Base-by-base conservation (phyloP, 2,888 invertebrate species). In the Antheraea yamamai region DNA sequence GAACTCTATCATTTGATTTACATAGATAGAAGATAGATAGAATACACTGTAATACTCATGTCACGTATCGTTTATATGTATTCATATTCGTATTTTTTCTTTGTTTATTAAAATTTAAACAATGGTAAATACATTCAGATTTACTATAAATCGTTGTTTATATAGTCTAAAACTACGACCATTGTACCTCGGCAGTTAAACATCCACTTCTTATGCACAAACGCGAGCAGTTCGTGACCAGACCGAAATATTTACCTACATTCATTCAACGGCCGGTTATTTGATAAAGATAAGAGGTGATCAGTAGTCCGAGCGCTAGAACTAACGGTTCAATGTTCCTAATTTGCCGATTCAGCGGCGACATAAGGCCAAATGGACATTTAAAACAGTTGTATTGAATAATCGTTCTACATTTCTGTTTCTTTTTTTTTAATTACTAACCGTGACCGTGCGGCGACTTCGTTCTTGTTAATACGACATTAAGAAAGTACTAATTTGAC, bases 191-290 rank as follows among this genome's bases (percentile, higher is more conserved):
- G 68, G 30, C 75, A 77, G 72, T 75, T 76, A 82, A 82, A 78
- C 82, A 80, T 78, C 77, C 81, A 83, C 80, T 87, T 87, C 82
- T 83, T 84, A 83, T 84, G 83, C 84, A 84, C 85, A 85, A 91
- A 89, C 85, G 90, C 88, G 87, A 86, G 79, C 87, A 82, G 87
- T 81, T 89, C 92, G 91, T 91, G 92, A 92, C 92, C 84, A 82
- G 88, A 84, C 84, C 85, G 82, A 84, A 89, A 89, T 85, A 82
- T 85, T 84, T 85, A 87, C 85, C 85, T 83, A 81, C 77, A 78
- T 76, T 74, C 74, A 77, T 77, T 77, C 72, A 76, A 77, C 75
- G 77, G 78, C 79, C 79, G 75, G 77, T 75, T 74, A 76, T 79
- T 85, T 85, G 87, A 87, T 89, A 88, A 84, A 88, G 87, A 90